phyloP scores from a whole-genome alignment of 2,888 invertebrate species.

The Macrophya alboannulata region DNA sequence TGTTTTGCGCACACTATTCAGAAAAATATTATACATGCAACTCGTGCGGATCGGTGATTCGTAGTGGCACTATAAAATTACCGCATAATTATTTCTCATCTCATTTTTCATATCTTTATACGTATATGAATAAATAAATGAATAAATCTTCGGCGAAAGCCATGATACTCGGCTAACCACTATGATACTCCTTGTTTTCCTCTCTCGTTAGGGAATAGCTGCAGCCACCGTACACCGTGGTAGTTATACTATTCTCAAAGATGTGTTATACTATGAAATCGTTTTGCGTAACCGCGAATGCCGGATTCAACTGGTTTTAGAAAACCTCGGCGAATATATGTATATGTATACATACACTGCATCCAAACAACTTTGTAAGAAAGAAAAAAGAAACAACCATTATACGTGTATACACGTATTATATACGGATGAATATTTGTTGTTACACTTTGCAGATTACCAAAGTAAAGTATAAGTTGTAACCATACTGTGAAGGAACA shows the following conservation, averaged over 20 bases:
- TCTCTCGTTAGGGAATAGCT: background rate
- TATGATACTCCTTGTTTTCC: background rate
- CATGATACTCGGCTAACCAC: background rate
- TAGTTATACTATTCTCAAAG: background rate
- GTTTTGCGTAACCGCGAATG: slow-evolving; percentile 24
- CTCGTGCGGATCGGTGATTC: no score
- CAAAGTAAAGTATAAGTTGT: background rate
- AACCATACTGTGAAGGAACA: no score
- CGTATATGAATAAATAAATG: background rate
- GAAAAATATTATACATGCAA: no score
- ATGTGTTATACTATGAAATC: background rate
- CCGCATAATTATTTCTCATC: background rate
- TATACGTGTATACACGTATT: no score
- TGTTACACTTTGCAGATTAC: background rate
- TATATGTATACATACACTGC: background rate
- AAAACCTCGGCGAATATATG: background rate
- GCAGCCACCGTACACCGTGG: background rate
- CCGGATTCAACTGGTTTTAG: slow-evolving; percentile 26
- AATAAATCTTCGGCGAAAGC: no score
- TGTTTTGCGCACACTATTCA: no score
- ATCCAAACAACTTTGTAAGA: background rate
- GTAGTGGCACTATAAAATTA: no score
- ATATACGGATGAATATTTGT: background rate
- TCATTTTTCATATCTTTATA: background rate
- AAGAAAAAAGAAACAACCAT: background rate